Evolutionary conservation across 2,113 vertebrate genomes (phyloP).

Genomic region (Plecturocebus donacophilus): DNA sequence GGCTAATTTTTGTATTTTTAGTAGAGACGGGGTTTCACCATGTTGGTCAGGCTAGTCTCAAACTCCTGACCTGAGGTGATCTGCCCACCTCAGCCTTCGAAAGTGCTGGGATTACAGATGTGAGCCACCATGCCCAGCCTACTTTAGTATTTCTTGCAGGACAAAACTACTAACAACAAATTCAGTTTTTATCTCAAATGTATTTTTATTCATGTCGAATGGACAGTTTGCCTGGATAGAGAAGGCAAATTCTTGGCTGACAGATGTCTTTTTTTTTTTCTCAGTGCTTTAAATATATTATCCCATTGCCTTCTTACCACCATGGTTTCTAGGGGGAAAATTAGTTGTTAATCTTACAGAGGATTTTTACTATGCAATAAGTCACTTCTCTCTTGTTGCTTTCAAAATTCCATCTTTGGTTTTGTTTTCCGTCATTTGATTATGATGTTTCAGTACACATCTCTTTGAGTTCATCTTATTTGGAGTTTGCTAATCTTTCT

Average conservation of each 20-base stretch:
- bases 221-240: background rate
- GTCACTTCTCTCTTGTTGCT: background rate
- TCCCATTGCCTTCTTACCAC: background rate
- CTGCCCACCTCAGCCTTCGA: too few relatives aligned
- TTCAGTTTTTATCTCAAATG: background rate
- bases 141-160: background rate
- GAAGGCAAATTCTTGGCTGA: background rate
- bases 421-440: background rate
- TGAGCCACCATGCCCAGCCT: too few relatives aligned
- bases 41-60: too few relatives aligned
- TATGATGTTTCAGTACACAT: background rate
- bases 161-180: background rate
- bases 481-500: background rate
- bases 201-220: background rate
- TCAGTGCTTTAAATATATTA: background rate
- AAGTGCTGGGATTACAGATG: too few relatives aligned
- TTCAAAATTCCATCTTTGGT: background rate
- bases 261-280: background rate
- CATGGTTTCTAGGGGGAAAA: background rate
- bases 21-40: too few relatives aligned
- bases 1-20: too few relatives aligned
- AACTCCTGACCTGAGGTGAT: too few relatives aligned
- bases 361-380: background rate
- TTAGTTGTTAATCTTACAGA: background rate
- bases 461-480: background rate